Base-by-base conservation (phyloP, 2,888 invertebrate genomes). In the Smittia aterrima region DNA sequence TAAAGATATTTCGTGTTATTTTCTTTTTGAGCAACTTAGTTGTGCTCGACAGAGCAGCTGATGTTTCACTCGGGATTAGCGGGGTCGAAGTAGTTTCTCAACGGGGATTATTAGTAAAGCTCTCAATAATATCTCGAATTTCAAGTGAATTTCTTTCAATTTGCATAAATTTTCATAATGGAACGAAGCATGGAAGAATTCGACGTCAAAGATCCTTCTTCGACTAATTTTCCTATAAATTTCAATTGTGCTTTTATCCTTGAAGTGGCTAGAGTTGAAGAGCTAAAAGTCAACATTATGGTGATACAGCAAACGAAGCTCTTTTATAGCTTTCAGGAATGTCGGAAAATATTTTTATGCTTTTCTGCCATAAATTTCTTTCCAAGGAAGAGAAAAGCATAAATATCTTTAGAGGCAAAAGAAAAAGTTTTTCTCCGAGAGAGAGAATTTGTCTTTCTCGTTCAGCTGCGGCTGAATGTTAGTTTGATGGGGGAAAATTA, bases 151-250 rank as follows among this genome's bases (percentile, higher is more conserved):
- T 66, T 66, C 40, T 66, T 66, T 40, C 40, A 66, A 40, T 66
- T 66, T 66, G 66, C 66, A 66, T 66, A 66, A 66, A 66, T 66
- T 66, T 66, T 66, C 66, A 66, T 66, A 38, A 66, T 40, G 64
- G 18, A 16, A 66, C 32, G 32, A 32, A 32, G 32, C 32, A 32
- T 6, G 32, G n/a, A n/a, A n/a, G n/a, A n/a, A 32, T 32, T 32
- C 22, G 58, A 58, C 40, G 32, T 32, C 32, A 9, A 9, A 32
- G 32, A 47, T 16, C 16, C 47, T 47, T 47, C 16, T 47, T 47
- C 47, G 47, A 47, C 47, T 11, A 16, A 16, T 47, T 47, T 47
- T 16, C 4, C 47, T 6, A 47, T 47, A 47, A 47, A 47, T 47
- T 47, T 47, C 11, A 47, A 11, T n/a, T 47, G 11, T 11, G 11